Conservation (phyloP, 2,113 vertebrate species). For the Leuciscus idus region DNA sequence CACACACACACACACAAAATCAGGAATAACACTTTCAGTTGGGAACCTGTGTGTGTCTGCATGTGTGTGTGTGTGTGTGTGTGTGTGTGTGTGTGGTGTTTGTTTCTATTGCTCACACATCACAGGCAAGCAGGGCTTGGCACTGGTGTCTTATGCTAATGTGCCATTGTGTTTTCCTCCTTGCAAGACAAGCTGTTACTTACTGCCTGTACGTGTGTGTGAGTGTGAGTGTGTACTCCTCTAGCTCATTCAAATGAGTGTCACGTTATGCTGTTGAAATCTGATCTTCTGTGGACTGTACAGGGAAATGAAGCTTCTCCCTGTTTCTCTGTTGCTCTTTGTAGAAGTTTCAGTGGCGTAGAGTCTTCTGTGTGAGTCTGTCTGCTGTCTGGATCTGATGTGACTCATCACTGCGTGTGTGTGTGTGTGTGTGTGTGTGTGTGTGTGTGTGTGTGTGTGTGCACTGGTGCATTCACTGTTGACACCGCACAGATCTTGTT, state of each 20-base stretch:
- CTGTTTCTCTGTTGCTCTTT: background rate
- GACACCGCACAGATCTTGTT: background rate
- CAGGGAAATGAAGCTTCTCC: background rate
- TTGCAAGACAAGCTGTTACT: constrained; percentile 25
- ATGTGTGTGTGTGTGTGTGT: constrained; percentile 48
- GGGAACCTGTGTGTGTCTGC: constrained; percentile 51
- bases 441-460: background rate
- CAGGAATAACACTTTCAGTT: background rate
- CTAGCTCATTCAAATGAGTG: constrained; percentile 30
- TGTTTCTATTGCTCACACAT: constrained; percentile 1
- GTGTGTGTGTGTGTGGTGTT: constrained; percentile 47
- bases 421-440: background rate
- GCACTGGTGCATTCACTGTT: background rate
- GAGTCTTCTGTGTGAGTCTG: background rate
- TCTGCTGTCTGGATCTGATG: constrained; percentile 28
- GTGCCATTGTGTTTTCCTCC: constrained; percentile 17
- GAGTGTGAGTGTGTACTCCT: constrained; percentile 27
- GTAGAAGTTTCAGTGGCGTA: too few species aligned
- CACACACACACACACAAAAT: too few species aligned
- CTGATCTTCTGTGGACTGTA: constrained; percentile 3
- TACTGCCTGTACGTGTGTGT: background rate
- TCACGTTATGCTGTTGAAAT: constrained; percentile 9
- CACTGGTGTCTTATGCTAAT: constrained; percentile 23
- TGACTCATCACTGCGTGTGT: background rate
- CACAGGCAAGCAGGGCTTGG: constrained; percentile 35